Conservation (phyloP, 1,140 invertebrate genomes). For the Drosophila sucinea region DNA sequence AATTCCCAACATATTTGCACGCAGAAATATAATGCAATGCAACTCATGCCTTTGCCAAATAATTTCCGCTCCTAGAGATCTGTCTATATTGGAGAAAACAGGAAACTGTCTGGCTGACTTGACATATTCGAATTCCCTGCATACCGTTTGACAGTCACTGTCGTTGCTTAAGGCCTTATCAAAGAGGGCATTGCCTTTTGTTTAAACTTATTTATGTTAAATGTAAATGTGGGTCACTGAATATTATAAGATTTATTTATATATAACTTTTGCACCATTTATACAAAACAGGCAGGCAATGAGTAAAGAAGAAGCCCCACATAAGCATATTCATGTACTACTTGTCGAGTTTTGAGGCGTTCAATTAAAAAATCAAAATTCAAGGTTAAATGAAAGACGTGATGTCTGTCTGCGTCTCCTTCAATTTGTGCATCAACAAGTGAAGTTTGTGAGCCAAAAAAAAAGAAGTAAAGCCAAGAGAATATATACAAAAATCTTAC, state of each 20-base stretch:
- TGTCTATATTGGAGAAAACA: background rate
- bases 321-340: slow-evolving; percentile 10
- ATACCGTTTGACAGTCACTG: background rate
- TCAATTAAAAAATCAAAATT: slow-evolving; percentile 10
- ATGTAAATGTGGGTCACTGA: slow-evolving; percentile 1
- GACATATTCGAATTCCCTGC: background rate
- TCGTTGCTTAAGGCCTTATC: background rate
- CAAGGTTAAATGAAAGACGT: slow-evolving; percentile 4
- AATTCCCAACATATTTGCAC: background rate
- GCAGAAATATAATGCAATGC: background rate
- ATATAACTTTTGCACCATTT: slow-evolving; percentile 2
- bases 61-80: background rate
- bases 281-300: background rate
- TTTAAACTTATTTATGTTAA: background rate
- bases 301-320: slow-evolving; percentile 1
- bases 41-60: background rate
- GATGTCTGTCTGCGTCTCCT: background rate
- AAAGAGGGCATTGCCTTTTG: background rate
- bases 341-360: slow-evolving; percentile 9
- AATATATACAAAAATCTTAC: background rate
- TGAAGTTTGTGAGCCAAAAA: background rate
- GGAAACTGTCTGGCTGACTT: background rate
- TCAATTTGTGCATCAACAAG: slow-evolving; percentile 6
- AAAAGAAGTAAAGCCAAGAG: background rate
- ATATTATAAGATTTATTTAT: background rate